These are phyloP conservation scores for Caranx ignobilis DNA, from an alignment of 2,113 vertebrate species.

Conservation along the genomic window DNA sequence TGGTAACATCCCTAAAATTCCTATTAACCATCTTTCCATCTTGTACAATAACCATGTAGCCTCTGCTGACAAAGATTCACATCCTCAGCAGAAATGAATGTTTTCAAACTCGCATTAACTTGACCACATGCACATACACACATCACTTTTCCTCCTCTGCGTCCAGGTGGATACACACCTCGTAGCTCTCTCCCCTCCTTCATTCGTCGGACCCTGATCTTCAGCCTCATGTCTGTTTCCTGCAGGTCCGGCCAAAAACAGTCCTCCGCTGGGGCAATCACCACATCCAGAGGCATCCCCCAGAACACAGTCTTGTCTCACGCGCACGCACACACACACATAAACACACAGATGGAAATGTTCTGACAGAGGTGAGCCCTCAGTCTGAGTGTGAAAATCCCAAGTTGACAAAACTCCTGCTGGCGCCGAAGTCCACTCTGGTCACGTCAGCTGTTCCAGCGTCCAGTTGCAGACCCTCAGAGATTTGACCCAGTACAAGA, in stretches of 20 bases:
- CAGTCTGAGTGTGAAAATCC: slow-evolving; percentile 34
- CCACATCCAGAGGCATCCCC: slow-evolving; percentile 90
- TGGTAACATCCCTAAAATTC: not conserved
- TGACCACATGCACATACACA: not conserved
- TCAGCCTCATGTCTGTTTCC: slow-evolving; percentile 91
- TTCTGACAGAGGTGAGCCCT: slow-evolving; percentile 33
- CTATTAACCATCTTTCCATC: not conserved
- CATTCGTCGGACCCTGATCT: slow-evolving; percentile 93
- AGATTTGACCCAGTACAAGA: slow-evolving; percentile 20
- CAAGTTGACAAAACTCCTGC: slow-evolving; percentile 43
- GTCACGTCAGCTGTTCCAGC: slow-evolving; percentile 30
- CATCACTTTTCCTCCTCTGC: slow-evolving; percentile 21
- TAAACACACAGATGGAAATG: slow-evolving; percentile 31
- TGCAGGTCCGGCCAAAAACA: slow-evolving; percentile 89
- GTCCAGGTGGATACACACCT: slow-evolving; percentile 87
- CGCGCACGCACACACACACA: slow-evolving; percentile 43
- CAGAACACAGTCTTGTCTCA: slow-evolving; percentile 66
- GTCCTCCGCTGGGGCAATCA: slow-evolving; percentile 87
- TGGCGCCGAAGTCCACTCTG: slow-evolving; percentile 31
- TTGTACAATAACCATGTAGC: not conserved
- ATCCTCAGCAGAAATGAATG: slow-evolving; percentile 5
- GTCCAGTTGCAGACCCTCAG: slow-evolving; percentile 35
- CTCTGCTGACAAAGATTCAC: slow-evolving; percentile 14
- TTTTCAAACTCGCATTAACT: slow-evolving; percentile 6
- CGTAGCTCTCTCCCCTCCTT: slow-evolving; percentile 90